Conservation (phyloP, 35 echinoderm and acorn worm species). For the Holothuria glaberrima region DNA sequence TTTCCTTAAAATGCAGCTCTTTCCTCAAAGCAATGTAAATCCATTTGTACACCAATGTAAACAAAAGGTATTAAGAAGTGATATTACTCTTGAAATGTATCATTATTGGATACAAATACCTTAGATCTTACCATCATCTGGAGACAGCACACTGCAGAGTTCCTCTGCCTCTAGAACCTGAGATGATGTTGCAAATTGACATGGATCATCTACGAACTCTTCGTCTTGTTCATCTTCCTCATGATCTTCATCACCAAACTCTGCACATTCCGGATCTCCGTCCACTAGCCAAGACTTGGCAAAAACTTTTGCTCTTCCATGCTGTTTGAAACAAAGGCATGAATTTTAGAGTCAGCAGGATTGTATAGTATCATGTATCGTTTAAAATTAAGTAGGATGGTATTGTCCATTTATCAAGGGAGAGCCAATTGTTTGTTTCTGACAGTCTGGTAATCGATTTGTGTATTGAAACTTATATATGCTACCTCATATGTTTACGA, state of each 20-base stretch:
- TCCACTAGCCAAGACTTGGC: slow-evolving; percentile 1
- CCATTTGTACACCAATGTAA: background rate
- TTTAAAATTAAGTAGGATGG: too few species aligned
- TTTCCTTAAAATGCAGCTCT: too few species aligned
- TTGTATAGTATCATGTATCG: too few species aligned
- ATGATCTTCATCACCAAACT: background rate
- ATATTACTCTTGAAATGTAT: too few species aligned
- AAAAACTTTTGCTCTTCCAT: slow-evolving; percentile 3
- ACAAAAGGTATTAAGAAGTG: too few species aligned
- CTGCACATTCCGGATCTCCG: background rate
- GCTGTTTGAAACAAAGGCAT: background rate
- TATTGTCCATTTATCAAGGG: too few species aligned
- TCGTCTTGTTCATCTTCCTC: background rate
- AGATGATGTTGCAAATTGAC: slow-evolving; percentile 13
- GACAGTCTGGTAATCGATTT: too few species aligned
- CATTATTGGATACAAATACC: background rate
- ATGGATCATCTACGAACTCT: background rate
- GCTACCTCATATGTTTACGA: too few species aligned
- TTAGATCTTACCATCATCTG: background rate
- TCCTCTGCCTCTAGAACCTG: background rate
- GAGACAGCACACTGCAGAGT: background rate
- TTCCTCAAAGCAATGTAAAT: too few species aligned
- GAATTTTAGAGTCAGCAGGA: too few species aligned
- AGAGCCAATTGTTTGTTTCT: too few species aligned
- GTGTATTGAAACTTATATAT: too few species aligned